These are phyloP conservation scores for Hybos culiciformis DNA, from an alignment of 2,888 invertebrate species.

Conservation along the genomic window DNA sequence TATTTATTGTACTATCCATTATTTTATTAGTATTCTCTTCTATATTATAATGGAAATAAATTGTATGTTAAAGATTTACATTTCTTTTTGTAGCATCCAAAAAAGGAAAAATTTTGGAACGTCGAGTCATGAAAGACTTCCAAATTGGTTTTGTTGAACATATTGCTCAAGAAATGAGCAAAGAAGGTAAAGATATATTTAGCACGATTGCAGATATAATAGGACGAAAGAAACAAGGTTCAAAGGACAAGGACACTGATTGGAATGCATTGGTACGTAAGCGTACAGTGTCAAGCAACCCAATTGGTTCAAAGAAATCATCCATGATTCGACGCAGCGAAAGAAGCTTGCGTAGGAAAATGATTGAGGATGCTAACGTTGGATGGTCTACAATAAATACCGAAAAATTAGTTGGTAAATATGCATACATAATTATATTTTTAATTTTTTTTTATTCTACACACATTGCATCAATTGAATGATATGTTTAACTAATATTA, in stretches of 20 bases:
- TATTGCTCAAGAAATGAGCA: conserved; percentile 56
- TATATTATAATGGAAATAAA: no score
- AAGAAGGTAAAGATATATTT: conserved; percentile 61
- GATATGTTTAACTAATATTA: not conserved
- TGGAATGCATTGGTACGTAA: conserved; percentile 74
- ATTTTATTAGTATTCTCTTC: no score
- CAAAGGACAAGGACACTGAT: conserved; percentile 39
- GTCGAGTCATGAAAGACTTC: conserved; percentile 76
- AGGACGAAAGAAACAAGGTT: conserved; percentile 31
- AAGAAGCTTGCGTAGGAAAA: conserved; percentile 57
- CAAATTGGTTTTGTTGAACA: conserved; percentile 80
- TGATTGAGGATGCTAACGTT: conserved; percentile 52
- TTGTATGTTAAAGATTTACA: not conserved
- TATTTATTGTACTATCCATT: no score
- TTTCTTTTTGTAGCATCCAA: conserved; percentile 43
- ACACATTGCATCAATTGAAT: no score
- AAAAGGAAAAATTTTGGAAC: conserved; percentile 67
- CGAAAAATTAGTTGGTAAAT: conserved; percentile 51
- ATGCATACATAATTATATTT: not conserved
- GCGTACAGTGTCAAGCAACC: conserved; percentile 54
- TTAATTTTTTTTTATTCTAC: not conserved
- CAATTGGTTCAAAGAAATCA: conserved; percentile 64
- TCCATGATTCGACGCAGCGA: conserved; percentile 48
- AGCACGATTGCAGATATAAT: conserved; percentile 71
- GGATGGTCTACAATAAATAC: conserved; percentile 52